Conservation (phyloP, 2,113 vertebrate species). For the Pogonocichla stellata region DNA sequence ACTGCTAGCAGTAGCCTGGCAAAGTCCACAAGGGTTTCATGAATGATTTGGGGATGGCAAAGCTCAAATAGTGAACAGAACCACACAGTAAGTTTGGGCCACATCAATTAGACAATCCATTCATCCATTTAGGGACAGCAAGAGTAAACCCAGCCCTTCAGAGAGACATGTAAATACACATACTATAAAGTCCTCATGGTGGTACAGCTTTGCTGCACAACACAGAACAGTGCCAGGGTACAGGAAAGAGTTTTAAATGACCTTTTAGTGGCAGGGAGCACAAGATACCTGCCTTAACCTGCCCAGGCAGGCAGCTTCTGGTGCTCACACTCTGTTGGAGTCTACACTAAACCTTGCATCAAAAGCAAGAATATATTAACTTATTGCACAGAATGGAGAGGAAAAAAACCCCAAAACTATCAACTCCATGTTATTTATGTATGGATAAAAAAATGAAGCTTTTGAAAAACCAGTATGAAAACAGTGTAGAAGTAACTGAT, state of each 20-base stretch:
- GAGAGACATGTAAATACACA: fast-evolving
- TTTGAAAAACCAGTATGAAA: neutral
- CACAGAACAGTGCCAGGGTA: neutral
- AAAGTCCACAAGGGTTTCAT: neutral
- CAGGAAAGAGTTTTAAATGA: neutral
- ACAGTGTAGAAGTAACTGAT: neutral
- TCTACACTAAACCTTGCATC: neutral
- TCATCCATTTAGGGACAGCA: neutral
- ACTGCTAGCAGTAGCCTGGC: neutral
- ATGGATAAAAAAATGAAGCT: neutral
- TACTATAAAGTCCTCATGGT: neutral
- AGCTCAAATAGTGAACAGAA: neutral
- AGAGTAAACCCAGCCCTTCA: neutral
- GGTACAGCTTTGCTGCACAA: neutral
- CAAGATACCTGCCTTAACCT: neutral
- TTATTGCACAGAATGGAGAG: neutral
- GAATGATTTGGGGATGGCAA: neutral
- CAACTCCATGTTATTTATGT: neutral
- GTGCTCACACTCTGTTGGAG: neutral
- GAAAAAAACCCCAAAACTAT: neutral
- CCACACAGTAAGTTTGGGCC: neutral
- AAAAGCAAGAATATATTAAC: neutral
- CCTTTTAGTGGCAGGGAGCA: neutral
- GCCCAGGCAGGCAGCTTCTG: neutral
- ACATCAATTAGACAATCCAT: neutral